phyloP scores from a whole-genome alignment of 2,888 invertebrate genomes.

The Drosophila rubida region DNA sequence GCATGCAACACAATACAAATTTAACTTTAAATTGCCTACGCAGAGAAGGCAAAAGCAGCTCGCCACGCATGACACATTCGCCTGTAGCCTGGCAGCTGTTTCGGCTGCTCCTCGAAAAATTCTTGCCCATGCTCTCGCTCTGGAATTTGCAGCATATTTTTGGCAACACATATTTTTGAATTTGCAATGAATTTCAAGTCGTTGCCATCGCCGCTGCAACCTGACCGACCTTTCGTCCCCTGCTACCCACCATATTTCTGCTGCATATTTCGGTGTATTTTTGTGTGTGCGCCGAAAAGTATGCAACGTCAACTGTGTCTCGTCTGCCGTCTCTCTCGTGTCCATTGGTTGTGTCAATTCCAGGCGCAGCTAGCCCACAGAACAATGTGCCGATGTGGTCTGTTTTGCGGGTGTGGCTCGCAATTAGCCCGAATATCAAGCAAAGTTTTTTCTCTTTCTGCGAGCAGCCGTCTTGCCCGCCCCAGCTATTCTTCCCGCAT shows the following conservation, averaged over 20 bases:
- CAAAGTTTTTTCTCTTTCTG: conserved; percentile 61
- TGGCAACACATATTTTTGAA: conserved; percentile 66
- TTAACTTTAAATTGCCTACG: conserved; percentile 51
- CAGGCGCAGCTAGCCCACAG: neutral
- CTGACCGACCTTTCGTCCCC: conserved; percentile 6
- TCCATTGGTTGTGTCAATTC: conserved; percentile 38
- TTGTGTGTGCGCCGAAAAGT: conserved; percentile 54
- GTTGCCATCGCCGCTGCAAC: conserved; percentile 62
- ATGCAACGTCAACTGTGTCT: conserved; percentile 42
- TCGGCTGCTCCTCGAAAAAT: neutral
- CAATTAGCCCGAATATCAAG: conserved; percentile 76
- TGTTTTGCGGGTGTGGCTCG: conserved; percentile 59
- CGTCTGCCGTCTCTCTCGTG: conserved; percentile 8
- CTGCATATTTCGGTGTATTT: conserved; percentile 62
- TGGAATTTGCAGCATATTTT: conserved; percentile 48
- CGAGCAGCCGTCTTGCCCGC: neutral
- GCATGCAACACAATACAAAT: conserved; percentile 55
- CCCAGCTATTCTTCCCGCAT: conserved; percentile 51
- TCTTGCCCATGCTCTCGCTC: neutral
- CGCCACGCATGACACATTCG: conserved; percentile 22
- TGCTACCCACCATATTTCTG: neutral
- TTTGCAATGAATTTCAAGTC: conserved; percentile 69
- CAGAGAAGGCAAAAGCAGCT: conserved; percentile 12
- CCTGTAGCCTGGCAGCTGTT: neutral
- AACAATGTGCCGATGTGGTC: conserved; percentile 28